These are phyloP conservation scores for Sphenodon punctatus DNA, from an alignment of 2,797 vertebrate species.

Conservation along the genomic window DNA sequence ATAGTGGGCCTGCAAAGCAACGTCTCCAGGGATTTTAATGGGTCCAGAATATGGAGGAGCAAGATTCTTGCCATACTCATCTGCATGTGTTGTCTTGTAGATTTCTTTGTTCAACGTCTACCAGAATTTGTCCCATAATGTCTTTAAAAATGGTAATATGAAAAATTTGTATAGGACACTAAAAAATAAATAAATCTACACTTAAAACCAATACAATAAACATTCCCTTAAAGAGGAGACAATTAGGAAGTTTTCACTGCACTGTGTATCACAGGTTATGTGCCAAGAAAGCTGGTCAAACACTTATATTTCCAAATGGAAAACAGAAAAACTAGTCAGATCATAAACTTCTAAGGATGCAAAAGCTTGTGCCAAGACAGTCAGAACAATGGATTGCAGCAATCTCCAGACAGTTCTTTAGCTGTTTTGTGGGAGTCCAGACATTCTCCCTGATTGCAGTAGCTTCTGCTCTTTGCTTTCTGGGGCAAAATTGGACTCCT, in stretches of 20 bases:
- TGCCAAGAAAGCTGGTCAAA: neutral
- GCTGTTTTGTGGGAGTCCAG: neutral
- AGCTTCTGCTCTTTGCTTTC: neutral
- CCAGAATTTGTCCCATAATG: fast-evolving
- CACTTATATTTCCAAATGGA: neutral
- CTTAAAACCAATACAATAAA: neutral
- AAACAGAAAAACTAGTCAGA: neutral
- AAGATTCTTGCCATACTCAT: neutral
- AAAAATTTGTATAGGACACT: neutral
- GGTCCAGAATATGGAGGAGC: neutral
- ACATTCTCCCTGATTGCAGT: neutral
- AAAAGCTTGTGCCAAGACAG: neutral
- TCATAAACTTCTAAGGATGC: neutral
- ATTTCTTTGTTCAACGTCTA: fast-evolving
- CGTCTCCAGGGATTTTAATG: fast-evolving
- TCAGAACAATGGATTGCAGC: neutral
- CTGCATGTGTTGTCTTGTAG: neutral
- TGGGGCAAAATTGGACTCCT: neutral
- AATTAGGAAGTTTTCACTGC: neutral
- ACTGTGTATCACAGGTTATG: neutral
- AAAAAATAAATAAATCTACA: neutral
- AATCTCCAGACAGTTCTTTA: neutral
- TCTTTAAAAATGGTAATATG: fast-evolving
- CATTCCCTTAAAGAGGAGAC: neutral
- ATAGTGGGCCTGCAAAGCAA: fast-evolving